Base-by-base conservation (phyloP, 2,888 invertebrate species). In the Habroteleia sp. region DNA sequence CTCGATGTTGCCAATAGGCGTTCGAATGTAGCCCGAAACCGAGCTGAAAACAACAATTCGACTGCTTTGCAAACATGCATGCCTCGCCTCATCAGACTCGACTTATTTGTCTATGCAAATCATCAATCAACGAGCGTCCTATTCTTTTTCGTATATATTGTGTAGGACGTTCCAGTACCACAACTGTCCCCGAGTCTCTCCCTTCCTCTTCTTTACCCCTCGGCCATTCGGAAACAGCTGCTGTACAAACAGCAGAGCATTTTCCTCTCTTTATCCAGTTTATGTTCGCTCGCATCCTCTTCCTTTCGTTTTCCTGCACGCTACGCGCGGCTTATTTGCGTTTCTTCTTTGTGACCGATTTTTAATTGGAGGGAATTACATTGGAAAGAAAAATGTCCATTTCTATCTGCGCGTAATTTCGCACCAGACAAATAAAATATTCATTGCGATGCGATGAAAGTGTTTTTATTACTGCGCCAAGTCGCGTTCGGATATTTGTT, bases 81-180 rank as follows among this genome's bases (percentile, higher is more conserved):
- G 75, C 74, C 52, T 74, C 77, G 80, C 80, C 79, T 84, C 85
- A 82, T 85, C 84, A 81, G 82, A 79, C 81, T 77, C 76, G 79
- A 84, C 87, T 84, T 87, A 87, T 87, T 88, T 88, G 84, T 83
- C 83, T 87, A 88, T 88, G 88, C 86, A 88, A 88, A 88, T 87
- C 82, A 83, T 82, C 83, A 83, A 87, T 87, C 86, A 85, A 85
- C 84, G 81, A 76, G 14, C 65, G 62, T 50, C 44, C 58, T 33
- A 54, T 63, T 33, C 63, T 35, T 58, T 56, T 54, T 41, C 50
- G 44, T 52, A 54, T 42, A 62, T 41, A 41, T 54, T 76, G 65
- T 35, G 37, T 33, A 52, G 62, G 23, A 44, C 71, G 69, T 68
- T 74, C 54, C 63, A 41, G 10, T 16, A 48, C 25, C 46, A 39